These are phyloP conservation scores for Propithecus coquereli DNA, from an alignment of 2,113 vertebrate genomes.

Conservation along the genomic window DNA sequence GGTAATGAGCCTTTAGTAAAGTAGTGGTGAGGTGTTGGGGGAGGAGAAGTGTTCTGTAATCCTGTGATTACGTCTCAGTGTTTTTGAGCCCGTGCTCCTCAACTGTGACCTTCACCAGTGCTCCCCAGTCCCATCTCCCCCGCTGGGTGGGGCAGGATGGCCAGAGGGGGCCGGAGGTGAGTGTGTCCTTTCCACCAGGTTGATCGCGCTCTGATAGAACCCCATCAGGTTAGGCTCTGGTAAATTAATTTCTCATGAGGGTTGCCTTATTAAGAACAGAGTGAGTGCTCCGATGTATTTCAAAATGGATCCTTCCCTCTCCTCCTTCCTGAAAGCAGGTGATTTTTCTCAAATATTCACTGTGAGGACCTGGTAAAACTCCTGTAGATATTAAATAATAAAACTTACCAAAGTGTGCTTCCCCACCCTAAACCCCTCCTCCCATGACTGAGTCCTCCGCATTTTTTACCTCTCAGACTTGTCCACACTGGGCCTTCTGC, in stretches of 20 bases:
- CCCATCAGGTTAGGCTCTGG: background rate
- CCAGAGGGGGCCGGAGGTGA: background rate
- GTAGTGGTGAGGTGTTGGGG: background rate
- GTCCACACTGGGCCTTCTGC: too few relatives aligned
- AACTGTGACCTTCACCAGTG: too few relatives aligned
- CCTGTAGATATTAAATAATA: too few relatives aligned
- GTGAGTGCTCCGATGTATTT: too few relatives aligned
- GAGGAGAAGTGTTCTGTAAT: background rate
- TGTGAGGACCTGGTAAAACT: too few relatives aligned
- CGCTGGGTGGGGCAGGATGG: background rate
- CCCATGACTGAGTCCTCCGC: background rate
- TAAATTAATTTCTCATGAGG: too few relatives aligned
- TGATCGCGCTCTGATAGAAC: background rate
- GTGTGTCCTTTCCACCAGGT: background rate
- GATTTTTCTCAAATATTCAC: too few relatives aligned
- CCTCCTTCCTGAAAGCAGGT: too few relatives aligned
- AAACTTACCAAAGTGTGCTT: background rate
- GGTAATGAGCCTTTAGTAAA: background rate
- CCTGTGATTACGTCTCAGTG: background rate
- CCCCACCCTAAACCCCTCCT: background rate
- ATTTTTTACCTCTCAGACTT: background rate
- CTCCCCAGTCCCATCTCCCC: background rate
- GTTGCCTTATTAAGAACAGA: too few relatives aligned
- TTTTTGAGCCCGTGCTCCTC: too few relatives aligned
- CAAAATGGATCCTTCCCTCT: too few relatives aligned